Evolutionary conservation across 2,797 vertebrate genomes (phyloP), one percentile per base, ranked within the genome.

Genomic region (Enteromius viviparus): DNA sequence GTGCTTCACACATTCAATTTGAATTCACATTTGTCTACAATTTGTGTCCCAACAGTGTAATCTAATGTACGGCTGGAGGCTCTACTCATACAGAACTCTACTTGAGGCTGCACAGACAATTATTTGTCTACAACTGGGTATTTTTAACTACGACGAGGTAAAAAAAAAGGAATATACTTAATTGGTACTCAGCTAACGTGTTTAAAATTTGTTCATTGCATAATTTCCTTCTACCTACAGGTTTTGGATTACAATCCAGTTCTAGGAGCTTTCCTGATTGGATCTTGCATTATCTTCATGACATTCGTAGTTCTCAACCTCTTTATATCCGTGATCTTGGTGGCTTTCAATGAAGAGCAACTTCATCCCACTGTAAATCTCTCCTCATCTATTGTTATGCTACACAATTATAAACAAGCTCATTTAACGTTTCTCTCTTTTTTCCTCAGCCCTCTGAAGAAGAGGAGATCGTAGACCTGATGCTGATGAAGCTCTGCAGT

Each of bases 111-210:
- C 94, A 81, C 94, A 96, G 90, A 97, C 96, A 4, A 96, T 99
- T 92, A 93, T 98, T 92, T 97, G 97, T 89, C 94, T 99, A 89
- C 97, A 98, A 92, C 92, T 99, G 51, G 98, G 97, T 80, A 97
- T 98, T 89, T 99, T 99, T 92, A 98, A 99, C 93, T 99, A 98
- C 0, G 95, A 98, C 69, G 97, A 99, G 96, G 98, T 98, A 91
- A 49, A 53, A 89, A 26, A 26, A 14, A 47, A 47, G 72, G n/a
- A 58, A 26, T 77, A 1, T 70, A 29, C 23, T 65, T 14, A 23
- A 62, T 15, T 34, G 55, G 51, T 17, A n/a, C 10, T 40, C 51
- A 49, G 47, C 23, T 34, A 72, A 11, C 34, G 69, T 47, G 6
- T 26, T 72, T 21, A 49, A 3, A 60, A 19, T 60, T 19, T 37